phyloP scores from a whole-genome alignment of 2,797 vertebrate species.

The Cyclura pinguis region DNA sequence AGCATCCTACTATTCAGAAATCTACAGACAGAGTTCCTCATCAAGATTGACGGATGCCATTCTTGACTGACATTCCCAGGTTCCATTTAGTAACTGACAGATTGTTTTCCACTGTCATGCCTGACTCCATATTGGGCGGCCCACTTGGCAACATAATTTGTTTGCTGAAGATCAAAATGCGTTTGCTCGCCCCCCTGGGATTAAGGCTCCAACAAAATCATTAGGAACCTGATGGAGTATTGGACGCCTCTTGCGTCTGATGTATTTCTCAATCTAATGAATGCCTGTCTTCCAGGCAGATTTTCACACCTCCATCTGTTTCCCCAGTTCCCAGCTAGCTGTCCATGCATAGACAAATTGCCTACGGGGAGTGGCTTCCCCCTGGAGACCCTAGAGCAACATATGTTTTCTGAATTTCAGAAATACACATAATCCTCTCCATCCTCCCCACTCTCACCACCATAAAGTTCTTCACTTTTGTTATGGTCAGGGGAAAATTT shows the following conservation, averaged over 20 bases:
- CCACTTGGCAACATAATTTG: constrained; percentile 68
- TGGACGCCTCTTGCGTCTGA: constrained; percentile 47
- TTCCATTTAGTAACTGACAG: constrained; percentile 64
- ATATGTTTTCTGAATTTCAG: background rate
- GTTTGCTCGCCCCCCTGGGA: constrained; percentile 68
- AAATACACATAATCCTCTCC: background rate
- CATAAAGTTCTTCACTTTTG: background rate
- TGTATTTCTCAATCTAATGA: constrained; percentile 66
- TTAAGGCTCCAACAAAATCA: constrained; percentile 77
- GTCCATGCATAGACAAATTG: accelerated
- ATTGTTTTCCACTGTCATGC: constrained; percentile 55
- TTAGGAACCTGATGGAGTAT: constrained; percentile 72
- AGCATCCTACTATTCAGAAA: too few relatives aligned
- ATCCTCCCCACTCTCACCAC: background rate
- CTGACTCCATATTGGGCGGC: constrained; percentile 63
- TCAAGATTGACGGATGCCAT: constrained; percentile 2
- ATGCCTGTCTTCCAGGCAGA: constrained; percentile 49
- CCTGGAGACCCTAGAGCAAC: background rate
- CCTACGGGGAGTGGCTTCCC: background rate
- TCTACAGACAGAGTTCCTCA: too few relatives aligned
- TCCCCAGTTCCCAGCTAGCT: background rate
- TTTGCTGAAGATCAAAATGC: constrained; percentile 74
- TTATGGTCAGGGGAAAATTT: background rate
- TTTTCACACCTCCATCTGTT: constrained; percentile 10
- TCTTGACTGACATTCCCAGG: constrained; percentile 44